Percentiles rank a stretch among this genome's conserved stretches.
phyloP scores from a whole-genome alignment of 2,888 invertebrate genomes.

The Sphinx pinastri region DNA sequence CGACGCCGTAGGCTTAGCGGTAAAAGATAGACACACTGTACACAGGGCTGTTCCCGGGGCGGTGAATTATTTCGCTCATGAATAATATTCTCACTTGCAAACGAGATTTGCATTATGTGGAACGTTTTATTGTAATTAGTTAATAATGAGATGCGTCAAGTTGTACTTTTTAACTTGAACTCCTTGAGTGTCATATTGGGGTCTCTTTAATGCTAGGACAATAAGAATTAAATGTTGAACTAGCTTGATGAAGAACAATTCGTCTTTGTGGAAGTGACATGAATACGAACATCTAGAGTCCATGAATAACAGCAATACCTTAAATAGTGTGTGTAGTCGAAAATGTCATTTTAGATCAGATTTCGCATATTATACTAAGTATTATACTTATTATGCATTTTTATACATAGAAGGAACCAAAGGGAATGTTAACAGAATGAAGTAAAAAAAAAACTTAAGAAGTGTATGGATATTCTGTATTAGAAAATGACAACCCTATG shows the following conservation, averaged over 20 bases:
- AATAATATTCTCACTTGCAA: conserved; percentile 64
- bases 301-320: too few species aligned
- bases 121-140: conserved; percentile 63
- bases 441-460: neutral
- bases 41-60: conserved; percentile 69
- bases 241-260: neutral
- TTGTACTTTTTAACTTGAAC: neutral
- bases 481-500: conserved; percentile 52
- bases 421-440: neutral
- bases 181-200: neutral
- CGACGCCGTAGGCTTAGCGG: conserved; percentile 81
- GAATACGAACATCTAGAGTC: too few species aligned
- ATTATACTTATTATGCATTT: too few species aligned
- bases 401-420: too few species aligned
- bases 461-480: neutral
- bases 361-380: too few species aligned
- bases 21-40: conserved; percentile 79
- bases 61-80: conserved; percentile 58
- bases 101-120: conserved; percentile 57
- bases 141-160: conserved; percentile 51
- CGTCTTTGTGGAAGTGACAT: too few species aligned
- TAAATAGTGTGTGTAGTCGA: too few species aligned
- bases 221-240: too few species aligned
- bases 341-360: too few species aligned
- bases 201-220: too few species aligned